Evolutionary conservation across 2,113 vertebrate species (phyloP), one percentile per base, ranked within the genome.

Genomic region (Cavia porcellus): DNA sequence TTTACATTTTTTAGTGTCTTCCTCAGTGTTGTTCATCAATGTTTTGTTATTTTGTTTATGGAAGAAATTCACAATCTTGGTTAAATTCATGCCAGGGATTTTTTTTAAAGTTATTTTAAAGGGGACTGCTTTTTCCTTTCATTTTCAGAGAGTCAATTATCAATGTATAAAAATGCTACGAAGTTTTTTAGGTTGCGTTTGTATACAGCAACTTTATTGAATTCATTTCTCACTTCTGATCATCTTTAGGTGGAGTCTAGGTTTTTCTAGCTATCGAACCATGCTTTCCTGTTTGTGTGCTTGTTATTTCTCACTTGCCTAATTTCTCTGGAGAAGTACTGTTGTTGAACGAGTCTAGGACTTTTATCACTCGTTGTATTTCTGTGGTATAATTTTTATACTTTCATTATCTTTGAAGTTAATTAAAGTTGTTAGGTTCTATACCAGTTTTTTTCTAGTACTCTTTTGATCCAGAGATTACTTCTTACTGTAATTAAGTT

Each of bases 361-460:
- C 50, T 52, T 52, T 52, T 52, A 52, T 52, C 50, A 52, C 9
- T 52, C 50, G 9, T 52, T 79, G 20, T 62, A 20, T 50, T 90
- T 80, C 22, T 80, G 11, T 47, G 17, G 11, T 80, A 64, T 61
- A 42, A 15, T 22, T 38, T 52, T 5, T 15, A 47, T 70, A 55
- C 42, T 77, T 74, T 74, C 7, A 62, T 74, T 90, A 38, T 70
- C 38, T 90, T 62, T 80, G 52, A 86, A 83, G 55, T 59, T 83
- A 17, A 64, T 62, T 77, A 89, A 61, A 77, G 7, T n/a, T 86
- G 20, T 55, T 79, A 59, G 32, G 9, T 87, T 90, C 55, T 87
- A 10, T 92, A n/a, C 83, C 75, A 62, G 2, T 62, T 79, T 95
- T 95, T 94, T 89, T 32, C 55, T 87, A 22, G 7, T 81, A 77